phyloP scores from a whole-genome alignment of 1,140 invertebrate genomes.

The Helicoverpa armigera region DNA sequence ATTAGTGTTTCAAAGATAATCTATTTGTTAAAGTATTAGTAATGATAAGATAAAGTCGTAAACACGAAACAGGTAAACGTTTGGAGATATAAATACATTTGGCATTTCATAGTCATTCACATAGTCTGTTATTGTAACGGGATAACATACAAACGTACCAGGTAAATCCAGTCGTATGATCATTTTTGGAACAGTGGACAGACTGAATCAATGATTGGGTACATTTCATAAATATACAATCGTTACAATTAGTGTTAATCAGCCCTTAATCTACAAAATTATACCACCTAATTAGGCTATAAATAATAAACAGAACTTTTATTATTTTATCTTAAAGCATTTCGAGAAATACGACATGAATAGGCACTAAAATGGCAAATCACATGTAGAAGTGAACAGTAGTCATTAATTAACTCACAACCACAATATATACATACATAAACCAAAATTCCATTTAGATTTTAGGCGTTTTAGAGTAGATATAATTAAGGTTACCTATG shows the following conservation, averaged over 20 bases:
- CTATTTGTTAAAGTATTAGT: not conserved
- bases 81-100: constrained; percentile 21
- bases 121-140: not conserved
- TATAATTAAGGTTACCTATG: constrained; percentile 29
- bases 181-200: not conserved
- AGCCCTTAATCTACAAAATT: constrained; percentile 31
- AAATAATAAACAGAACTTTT: constrained; percentile 41
- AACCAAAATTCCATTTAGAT: constrained; percentile 47
- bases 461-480: constrained; percentile 43
- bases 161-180: not conserved
- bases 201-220: not conserved
- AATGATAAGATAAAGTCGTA: constrained; percentile 20
- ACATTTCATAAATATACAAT: not conserved
- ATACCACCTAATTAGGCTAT: constrained; percentile 40
- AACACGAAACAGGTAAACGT: not conserved
- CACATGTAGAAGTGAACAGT: constrained; percentile 73
- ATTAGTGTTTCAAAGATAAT: constrained; percentile 5
- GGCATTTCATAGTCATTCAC: constrained; percentile 12
- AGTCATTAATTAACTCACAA: constrained; percentile 73
- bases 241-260: constrained; percentile 19
- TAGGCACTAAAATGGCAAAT: constrained; percentile 84
- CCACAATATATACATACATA: constrained; percentile 74
- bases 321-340: constrained; percentile 59
- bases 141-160: not conserved
- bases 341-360: constrained; percentile 64